Evolutionary conservation across 2,113 vertebrate species (phyloP).

Genomic region (Podilymbus podiceps): DNA sequence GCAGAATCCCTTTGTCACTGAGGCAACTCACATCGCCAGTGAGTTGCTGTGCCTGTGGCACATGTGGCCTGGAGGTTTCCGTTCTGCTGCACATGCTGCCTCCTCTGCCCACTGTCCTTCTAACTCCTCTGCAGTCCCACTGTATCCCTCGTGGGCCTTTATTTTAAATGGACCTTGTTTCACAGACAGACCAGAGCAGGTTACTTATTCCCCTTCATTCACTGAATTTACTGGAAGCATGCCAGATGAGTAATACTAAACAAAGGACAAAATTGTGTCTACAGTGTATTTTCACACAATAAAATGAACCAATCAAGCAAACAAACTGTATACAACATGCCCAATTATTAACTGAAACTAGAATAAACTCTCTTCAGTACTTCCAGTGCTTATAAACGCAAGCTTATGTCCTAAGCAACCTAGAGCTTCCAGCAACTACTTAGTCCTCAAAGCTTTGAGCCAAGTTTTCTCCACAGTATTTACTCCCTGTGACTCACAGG

Average conservation of each 20-base stretch:
- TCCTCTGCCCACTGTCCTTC: neutral
- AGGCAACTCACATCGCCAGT: neutral
- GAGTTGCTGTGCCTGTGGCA: neutral
- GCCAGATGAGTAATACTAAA: neutral
- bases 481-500: neutral
- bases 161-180: neutral
- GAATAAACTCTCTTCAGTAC: neutral
- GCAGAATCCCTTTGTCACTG: neutral
- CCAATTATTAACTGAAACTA: constrained; percentile 20
- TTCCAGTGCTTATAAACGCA: neutral
- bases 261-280: neutral
- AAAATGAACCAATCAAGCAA: constrained; percentile 24
- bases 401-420: neutral
- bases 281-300: neutral
- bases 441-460: neutral
- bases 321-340: neutral
- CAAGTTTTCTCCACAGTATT: neutral
- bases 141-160: rapidly evolving
- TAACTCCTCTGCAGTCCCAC: neutral
- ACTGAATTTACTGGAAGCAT: neutral
- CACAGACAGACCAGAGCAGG: neutral
- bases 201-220: neutral
- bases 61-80: neutral
- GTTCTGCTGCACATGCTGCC: neutral
- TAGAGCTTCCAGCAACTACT: neutral